Conservation (phyloP, 1,140 invertebrate genomes). For the Eriosoma lanigerum region DNA sequence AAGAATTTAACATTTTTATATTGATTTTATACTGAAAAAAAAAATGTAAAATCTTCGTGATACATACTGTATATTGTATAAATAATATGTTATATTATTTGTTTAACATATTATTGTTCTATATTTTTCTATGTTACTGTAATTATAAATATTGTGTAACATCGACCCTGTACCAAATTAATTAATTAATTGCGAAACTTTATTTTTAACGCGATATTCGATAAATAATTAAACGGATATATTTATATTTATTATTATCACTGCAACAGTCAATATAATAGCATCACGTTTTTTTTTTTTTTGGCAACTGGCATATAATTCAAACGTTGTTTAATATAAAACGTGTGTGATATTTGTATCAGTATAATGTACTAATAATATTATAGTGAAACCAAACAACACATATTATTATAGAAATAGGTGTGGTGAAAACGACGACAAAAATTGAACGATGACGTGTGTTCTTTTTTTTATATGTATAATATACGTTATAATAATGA, state of each 20-base stretch:
- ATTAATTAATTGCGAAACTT: neutral
- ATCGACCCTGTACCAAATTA: slow-evolving; percentile 29
- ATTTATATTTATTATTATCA: neutral
- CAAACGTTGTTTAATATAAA: neutral
- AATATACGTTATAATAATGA: neutral
- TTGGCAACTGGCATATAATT: slow-evolving; percentile 20
- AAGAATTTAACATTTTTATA: no score
- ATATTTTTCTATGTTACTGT: no score
- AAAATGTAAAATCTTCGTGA: no score
- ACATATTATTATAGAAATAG: neutral
- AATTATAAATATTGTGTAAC: no score
- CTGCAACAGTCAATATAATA: neutral
- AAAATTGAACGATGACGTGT: neutral
- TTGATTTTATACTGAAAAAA: no score
- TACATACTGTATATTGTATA: slow-evolving; percentile 7
- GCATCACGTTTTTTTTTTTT: neutral
- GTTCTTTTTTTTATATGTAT: neutral
- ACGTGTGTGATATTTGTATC: slow-evolving; percentile 16
- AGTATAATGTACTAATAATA: neutral
- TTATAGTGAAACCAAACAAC: no score
- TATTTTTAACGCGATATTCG: neutral
- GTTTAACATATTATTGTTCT: no score
- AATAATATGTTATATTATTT: no score
- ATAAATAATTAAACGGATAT: neutral
- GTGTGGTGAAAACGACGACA: neutral